phyloP scores from a whole-genome alignment of 2,113 vertebrate species.

The Brachypodius melanocephalos region DNA sequence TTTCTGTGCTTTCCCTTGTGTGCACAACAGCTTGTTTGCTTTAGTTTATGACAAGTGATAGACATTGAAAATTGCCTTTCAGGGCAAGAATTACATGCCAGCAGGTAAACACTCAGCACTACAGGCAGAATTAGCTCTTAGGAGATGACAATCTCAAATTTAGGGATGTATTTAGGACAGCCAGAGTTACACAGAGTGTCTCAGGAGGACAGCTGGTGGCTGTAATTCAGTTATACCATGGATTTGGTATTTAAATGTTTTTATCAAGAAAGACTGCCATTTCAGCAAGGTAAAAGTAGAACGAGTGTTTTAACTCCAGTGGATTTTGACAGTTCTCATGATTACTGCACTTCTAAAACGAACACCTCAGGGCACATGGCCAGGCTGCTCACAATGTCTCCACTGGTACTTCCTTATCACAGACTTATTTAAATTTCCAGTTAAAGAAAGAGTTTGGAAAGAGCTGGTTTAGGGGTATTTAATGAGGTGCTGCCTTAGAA shows the following conservation, averaged over 20 bases:
- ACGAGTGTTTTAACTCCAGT: neutral
- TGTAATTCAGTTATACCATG: neutral
- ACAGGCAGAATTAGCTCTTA: neutral
- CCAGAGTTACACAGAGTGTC: neutral
- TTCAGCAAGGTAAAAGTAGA: neutral
- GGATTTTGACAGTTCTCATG: neutral
- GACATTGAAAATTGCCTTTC: neutral
- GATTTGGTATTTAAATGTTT: neutral
- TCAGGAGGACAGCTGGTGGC: neutral
- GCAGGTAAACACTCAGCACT: neutral
- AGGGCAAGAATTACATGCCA: neutral
- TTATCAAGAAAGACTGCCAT: neutral
- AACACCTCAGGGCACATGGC: neutral
- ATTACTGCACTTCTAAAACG: neutral
- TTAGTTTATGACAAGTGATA: neutral
- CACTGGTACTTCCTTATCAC: neutral
- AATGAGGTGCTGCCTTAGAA: neutral
- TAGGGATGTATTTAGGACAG: neutral
- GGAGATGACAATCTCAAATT: neutral
- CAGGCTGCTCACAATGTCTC: neutral
- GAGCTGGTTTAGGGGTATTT: neutral
- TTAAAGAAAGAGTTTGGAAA: neutral
- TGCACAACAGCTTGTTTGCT: neutral
- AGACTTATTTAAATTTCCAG: neutral
- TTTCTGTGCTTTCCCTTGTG: accelerated